phyloP scores from a whole-genome alignment of 2,113 vertebrate species.

The Oxyruncus cristatus region DNA sequence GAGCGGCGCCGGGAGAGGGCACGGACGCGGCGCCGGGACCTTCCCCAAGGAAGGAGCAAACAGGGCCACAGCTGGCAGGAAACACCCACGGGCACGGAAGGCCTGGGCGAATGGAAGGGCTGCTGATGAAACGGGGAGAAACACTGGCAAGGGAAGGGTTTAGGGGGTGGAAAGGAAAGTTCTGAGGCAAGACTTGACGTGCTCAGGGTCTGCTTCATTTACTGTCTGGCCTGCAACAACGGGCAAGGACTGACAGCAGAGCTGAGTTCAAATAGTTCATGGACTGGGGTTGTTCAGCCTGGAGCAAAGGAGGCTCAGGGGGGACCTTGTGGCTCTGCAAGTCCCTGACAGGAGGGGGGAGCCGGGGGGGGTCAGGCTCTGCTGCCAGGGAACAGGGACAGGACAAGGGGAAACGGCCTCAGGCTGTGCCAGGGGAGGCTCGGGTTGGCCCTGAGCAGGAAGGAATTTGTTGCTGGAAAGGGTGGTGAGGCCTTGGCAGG shows the following conservation, averaged over 20 bases:
- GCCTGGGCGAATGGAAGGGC: background rate
- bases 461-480: background rate
- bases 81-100: background rate
- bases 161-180: background rate
- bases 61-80: background rate
- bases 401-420: background rate
- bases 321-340: background rate
- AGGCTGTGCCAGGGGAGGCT: background rate
- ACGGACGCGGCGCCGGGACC: background rate
- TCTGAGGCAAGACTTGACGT: background rate
- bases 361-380: background rate
- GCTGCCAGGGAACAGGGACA: background rate
- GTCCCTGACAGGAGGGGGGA: background rate
- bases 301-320: background rate
- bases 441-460: fast-evolving
- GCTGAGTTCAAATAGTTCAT: fast-evolving
- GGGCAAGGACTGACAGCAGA: background rate
- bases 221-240: background rate
- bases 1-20: constrained; percentile 28
- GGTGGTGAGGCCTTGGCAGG: fast-evolving
- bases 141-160: background rate
- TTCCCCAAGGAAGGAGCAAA: constrained; percentile 47
- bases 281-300: background rate
- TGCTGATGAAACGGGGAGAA: constrained; percentile 71
- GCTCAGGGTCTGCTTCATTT: background rate